These are phyloP conservation scores for Myotis brandtii DNA, from an alignment of 2,113 vertebrate genomes.

Conservation along the genomic window DNA sequence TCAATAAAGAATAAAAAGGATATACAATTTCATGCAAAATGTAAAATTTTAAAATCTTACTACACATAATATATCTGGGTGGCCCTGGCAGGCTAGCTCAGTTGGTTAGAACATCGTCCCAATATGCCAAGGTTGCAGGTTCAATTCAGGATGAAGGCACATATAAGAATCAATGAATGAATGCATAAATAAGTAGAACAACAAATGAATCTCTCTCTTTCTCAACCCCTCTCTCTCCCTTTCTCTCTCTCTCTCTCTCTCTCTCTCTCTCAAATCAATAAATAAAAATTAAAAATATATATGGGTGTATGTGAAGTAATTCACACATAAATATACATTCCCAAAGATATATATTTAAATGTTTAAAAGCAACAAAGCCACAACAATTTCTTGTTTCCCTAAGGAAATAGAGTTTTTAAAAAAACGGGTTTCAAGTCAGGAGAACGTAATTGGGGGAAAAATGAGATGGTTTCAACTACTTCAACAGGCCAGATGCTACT, in stretches of 20 bases:
- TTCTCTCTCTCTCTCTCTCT: background rate
- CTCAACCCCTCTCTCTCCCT: background rate
- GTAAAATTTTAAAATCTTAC: background rate
- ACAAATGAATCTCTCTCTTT: background rate
- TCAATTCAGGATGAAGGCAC: background rate
- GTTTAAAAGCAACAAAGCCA: slow-evolving; percentile 35
- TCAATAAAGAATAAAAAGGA: slow-evolving; percentile 59
- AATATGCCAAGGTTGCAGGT: background rate
- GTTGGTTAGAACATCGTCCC: background rate
- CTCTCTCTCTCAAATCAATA: background rate
- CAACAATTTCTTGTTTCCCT: slow-evolving; percentile 15
- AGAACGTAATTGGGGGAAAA: background rate
- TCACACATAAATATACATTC: background rate
- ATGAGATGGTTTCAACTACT: background rate
- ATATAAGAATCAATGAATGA: background rate
- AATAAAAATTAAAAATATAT: background rate
- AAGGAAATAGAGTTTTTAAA: background rate
- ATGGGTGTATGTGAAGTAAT: background rate
- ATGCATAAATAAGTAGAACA: background rate
- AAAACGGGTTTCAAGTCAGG: background rate
- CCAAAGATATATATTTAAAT: background rate
- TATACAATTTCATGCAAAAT: slow-evolving; percentile 54
- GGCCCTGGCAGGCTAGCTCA: background rate
- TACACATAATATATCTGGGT: background rate
- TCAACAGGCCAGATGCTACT: background rate